A percentile compares a stretch with the other conserved stretches of the same genome.
Conservation (phyloP, 2,888 invertebrate species). For the Himalopsyche anomala region DNA sequence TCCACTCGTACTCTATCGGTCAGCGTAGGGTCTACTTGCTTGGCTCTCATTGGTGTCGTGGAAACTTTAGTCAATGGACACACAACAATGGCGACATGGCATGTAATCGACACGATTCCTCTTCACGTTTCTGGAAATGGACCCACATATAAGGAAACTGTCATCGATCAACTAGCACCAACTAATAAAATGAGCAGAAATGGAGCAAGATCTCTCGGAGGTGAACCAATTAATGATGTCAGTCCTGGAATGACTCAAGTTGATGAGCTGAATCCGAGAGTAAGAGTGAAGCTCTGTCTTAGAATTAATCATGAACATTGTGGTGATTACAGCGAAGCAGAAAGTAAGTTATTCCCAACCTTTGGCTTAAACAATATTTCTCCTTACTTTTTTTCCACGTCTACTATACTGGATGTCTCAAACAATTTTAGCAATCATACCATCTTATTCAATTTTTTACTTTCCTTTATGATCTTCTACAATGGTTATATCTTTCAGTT, state of each 20-base stretch:
- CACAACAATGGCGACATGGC: constrained; percentile 79
- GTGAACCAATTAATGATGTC: constrained; percentile 73
- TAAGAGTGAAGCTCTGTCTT: constrained; percentile 89
- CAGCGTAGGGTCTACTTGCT: constrained; percentile 86
- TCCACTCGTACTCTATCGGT: constrained; percentile 86
- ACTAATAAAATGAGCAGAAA: constrained; percentile 70
- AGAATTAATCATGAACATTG: constrained; percentile 88
- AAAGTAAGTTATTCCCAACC: constrained; percentile 79
- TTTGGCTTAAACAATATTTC: not conserved
- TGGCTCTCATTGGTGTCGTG: constrained; percentile 86
- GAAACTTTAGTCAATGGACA: constrained; percentile 82
- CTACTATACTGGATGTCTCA: not conserved
- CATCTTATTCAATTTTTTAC: not conserved
- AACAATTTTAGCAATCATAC: too few species aligned
- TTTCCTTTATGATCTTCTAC: not conserved
- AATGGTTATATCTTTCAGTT: constrained; percentile 75
- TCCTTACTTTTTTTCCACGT: not conserved
- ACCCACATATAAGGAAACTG: constrained; percentile 83
- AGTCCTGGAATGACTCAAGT: constrained; percentile 77
- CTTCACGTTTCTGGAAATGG: constrained; percentile 84
- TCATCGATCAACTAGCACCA: constrained; percentile 79
- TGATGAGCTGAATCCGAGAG: constrained; percentile 81
- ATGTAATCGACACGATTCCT: constrained; percentile 84
- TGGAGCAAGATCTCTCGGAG: constrained; percentile 75
- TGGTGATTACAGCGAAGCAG: constrained; percentile 89